Evolutionary conservation across 2,113 vertebrate species (phyloP).

Genomic region (Aspiorhynchus laticeps): DNA sequence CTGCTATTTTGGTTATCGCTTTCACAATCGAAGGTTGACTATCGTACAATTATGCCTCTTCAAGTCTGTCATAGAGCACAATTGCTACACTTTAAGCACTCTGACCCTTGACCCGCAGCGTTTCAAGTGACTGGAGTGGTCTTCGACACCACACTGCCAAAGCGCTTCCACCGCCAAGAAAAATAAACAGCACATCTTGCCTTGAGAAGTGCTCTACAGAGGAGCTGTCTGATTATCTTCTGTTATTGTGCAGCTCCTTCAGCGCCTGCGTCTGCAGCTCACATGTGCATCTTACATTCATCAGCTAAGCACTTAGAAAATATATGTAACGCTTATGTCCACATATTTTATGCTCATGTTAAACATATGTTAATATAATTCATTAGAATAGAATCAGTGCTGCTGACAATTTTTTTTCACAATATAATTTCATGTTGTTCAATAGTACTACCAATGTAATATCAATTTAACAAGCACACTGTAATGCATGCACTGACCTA

Average conservation of each 20-base stretch:
- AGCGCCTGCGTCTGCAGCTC: neutral
- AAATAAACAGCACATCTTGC: constrained; percentile 64
- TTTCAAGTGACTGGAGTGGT: constrained; percentile 56
- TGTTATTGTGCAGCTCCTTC: constrained; percentile 23
- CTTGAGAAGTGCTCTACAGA: constrained; percentile 47
- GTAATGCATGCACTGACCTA: neutral
- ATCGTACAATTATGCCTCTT: constrained; percentile 22
- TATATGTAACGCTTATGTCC: no score
- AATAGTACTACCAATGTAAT: neutral
- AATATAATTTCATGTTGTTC: neutral
- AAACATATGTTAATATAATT: no score
- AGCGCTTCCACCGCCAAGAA: constrained; percentile 56
- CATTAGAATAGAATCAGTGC: no score
- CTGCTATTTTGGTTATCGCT: constrained; percentile 11
- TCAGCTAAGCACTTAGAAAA: neutral
- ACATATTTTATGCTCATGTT: no score
- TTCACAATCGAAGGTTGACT: constrained; percentile 26
- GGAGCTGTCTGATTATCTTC: constrained; percentile 40
- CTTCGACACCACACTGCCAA: constrained; percentile 46
- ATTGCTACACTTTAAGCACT: constrained; percentile 60
- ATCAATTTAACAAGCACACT: neutral
- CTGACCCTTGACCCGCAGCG: constrained; percentile 62
- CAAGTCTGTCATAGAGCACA: constrained; percentile 65
- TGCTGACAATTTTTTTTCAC: neutral
- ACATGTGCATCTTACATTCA: neutral